Percentiles rank a stretch among this genome's conserved stretches.
Evolutionary conservation across 1,140 invertebrate species (phyloP).

Genomic region (Pseudoatta argentina): DNA sequence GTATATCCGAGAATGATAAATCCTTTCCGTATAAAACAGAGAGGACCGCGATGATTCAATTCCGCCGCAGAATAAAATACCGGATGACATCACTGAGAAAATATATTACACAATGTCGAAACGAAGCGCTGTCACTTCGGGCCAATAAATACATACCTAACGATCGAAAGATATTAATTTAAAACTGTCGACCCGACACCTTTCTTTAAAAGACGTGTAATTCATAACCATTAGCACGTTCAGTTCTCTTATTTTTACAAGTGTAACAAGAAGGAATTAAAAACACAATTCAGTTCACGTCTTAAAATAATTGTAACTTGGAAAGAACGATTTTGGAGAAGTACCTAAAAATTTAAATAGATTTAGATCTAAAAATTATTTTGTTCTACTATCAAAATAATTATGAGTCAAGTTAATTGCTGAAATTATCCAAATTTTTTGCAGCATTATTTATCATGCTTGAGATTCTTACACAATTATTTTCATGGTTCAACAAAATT

Average conservation of each 20-base stretch:
- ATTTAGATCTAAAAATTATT: too few species aligned
- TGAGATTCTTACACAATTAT: too few species aligned
- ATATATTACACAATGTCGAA: constrained; percentile 8
- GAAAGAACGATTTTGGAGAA: too few species aligned
- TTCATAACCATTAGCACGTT: neutral
- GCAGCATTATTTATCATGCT: too few species aligned
- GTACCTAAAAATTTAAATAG: too few species aligned
- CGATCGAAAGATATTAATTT: neutral
- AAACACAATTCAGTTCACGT: neutral
- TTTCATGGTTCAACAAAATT: too few species aligned
- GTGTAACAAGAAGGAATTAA: neutral
- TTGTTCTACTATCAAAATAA: too few species aligned
- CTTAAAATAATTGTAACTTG: neutral
- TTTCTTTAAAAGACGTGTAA: neutral
- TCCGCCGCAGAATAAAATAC: neutral
- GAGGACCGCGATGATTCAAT: constrained; percentile 21
- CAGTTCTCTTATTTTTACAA: neutral
- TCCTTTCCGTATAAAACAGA: neutral
- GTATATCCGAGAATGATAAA: neutral
- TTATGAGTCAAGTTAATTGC: too few species aligned
- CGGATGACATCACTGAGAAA: neutral
- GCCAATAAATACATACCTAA: neutral
- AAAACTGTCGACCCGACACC: neutral
- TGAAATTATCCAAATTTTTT: too few species aligned
- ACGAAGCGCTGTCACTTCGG: neutral